Evolutionary conservation across 2,888 invertebrate genomes (phyloP), one percentile per base, ranked within the genome.

Genomic region (Cephus pulcher): DNA sequence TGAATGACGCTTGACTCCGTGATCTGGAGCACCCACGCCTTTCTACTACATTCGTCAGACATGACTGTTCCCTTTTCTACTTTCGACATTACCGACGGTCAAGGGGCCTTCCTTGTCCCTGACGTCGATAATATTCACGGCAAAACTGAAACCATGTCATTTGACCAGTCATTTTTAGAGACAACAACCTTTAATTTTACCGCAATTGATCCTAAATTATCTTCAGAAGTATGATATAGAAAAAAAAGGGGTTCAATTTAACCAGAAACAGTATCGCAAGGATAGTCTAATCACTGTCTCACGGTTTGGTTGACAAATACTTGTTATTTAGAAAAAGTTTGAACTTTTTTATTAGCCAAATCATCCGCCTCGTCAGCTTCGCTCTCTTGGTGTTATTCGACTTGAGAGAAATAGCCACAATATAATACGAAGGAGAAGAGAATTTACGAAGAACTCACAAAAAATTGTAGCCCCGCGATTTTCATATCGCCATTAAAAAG

Each of bases 21-120:
- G 79, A 80, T 81, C 81, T 82, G n/a, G 79, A 78, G 75, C 83
- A 81, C 80, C 82, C 80, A 82, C 79, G 78, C 82, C 76, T 56
- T 71, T 71, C 71, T 33, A 56, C 56, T 23, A 71, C 32, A 71
- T 71, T 32, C 71, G 71, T 71, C 9, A 71, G 33, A 4, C 33
- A 9, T 71, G 32, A 71, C 71, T 71, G 34, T 71, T 23, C 71
- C 34, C 32, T 71, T 71, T 71, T 34, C 33, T 71, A 71, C 71
- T 71, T 71, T 32, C 71, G 71, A 71, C 23, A 34, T 32, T 71
- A 71, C 33, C 71, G 71, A 23, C 23, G 56, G 56, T 23, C 56
- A 56, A 56, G 23, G 56, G 56, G 9, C 56, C 56, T 9, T 56
- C 56, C 56, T 56, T 23, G 56, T 23, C 56, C 56, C 56, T 56